Evolutionary conservation across 2,797 vertebrate species (phyloP).

Genomic region (Danio aesculapii): DNA sequence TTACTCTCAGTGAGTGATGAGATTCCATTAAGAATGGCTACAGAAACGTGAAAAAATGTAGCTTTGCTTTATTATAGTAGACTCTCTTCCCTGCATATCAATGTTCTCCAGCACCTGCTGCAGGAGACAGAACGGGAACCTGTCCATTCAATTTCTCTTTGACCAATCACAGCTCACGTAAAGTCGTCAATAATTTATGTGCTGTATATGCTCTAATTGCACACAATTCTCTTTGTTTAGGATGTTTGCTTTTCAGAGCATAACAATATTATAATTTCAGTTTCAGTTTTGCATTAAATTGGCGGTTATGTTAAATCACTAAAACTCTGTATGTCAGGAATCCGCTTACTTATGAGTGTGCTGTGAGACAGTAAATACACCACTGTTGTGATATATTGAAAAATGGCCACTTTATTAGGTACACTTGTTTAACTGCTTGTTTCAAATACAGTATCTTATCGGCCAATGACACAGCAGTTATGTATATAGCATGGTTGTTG

Average conservation of each 20-base stretch:
- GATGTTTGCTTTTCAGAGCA: neutral
- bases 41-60: conserved; percentile 34
- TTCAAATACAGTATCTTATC: too few species aligned
- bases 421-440: too few species aligned
- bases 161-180: conserved; percentile 12
- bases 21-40: conserved; percentile 40
- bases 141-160: conserved; percentile 22
- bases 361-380: neutral
- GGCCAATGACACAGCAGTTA: too few species aligned
- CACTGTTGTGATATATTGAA: neutral
- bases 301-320: neutral
- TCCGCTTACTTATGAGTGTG: neutral
- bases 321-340: neutral
- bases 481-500: too few species aligned
- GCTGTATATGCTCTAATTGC: neutral
- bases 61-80: conserved; percentile 39
- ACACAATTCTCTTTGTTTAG: neutral
- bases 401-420: neutral
- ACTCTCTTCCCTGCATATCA: conserved; percentile 24
- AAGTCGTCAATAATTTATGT: neutral
- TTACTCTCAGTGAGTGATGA: conserved; percentile 46
- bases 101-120: conserved; percentile 31
- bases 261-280: neutral
- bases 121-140: neutral
- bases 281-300: neutral